These are phyloP conservation scores for Bostrychus sinensis DNA, from an alignment of 2,113 vertebrate genomes.

Conservation along the genomic window DNA sequence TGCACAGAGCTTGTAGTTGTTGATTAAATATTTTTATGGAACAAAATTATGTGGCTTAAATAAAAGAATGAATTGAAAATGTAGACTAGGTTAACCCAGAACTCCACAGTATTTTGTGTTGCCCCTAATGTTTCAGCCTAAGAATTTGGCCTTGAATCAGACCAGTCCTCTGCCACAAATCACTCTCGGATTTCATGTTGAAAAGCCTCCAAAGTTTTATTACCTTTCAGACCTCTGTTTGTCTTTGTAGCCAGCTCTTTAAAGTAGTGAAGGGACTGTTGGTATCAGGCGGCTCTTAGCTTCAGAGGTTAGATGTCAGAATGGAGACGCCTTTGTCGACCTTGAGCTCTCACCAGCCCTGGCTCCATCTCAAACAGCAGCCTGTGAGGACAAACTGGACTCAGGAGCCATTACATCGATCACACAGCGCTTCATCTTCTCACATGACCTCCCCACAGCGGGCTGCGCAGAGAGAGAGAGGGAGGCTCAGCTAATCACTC, in stretches of 20 bases:
- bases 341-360: conserved; percentile 40
- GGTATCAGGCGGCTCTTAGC: conserved; percentile 54
- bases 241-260: conserved; percentile 40
- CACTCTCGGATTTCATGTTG: conserved; percentile 36
- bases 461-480: conserved; percentile 19
- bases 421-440: conserved; percentile 62
- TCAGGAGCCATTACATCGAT: conserved; percentile 65
- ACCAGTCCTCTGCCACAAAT: conserved; percentile 46
- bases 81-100: too few species aligned
- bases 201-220: conserved; percentile 33
- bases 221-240: conserved; percentile 35
- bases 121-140: too few species aligned
- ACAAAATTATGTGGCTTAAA: too few species aligned
- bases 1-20: too few species aligned
- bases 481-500: conserved; percentile 39
- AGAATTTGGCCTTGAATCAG: conserved; percentile 26
- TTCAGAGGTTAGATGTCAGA: conserved; percentile 59
- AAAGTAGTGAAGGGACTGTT: conserved; percentile 36
- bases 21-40: too few species aligned
- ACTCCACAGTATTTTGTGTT: too few species aligned
- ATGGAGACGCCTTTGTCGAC: conserved; percentile 57
- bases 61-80: too few species aligned
- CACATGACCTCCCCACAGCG: conserved; percentile 63
- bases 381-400: conserved; percentile 51
- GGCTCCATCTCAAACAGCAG: conserved; percentile 37